Evolutionary conservation across 2,888 invertebrate genomes (phyloP), one percentile per base, ranked within the genome.

Genomic region (Priapulus caudatus): DNA sequence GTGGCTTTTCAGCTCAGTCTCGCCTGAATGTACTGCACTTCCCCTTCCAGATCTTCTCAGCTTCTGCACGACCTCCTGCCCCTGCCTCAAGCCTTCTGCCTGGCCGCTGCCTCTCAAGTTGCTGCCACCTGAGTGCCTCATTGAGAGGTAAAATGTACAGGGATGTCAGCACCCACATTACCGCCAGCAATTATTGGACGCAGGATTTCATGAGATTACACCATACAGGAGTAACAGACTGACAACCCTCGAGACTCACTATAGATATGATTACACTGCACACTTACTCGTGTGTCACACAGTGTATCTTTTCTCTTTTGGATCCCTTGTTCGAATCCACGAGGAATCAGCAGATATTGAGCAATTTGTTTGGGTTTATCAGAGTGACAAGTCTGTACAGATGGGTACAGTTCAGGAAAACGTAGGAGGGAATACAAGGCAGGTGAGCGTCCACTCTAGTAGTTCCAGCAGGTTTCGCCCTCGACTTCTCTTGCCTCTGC

Each of bases 21-120:
- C 18, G 75, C 74, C 61, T 73, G 72, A 44, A 74, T 72, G 10
- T 75, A 74, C 18, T 72, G 72, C 3, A 74, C 73, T 61, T 75
- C 73, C n/a, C 72, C 74, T 60, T 74, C 74, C n/a, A n/a, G 59
- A 74, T 75, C 45, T 66, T 65, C 19, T 69, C 62, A 20, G 75
- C 68, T 63, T 76, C 75, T 4, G 74, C 73, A 19, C 72, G 63
- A 54, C 69, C 68, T 61, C 70, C 68, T 4, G 75, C 74, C 65
- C 75, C 75, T 10, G 75, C 75, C 62, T 73, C 74, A 15, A 75
- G 73, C 61, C 74, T 73, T 19, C 74, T 74, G 43, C 72, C 72
- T 56, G 70, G 70, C 62, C 75, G 75, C 4, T 75, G 73, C 45
- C 73, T 73, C 5, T 74, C 72, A 55, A 72, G 72, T 58, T 68